These are phyloP conservation scores for Oligia fasciuncula DNA, from an alignment of 2,888 invertebrate genomes.

Conservation along the genomic window DNA sequence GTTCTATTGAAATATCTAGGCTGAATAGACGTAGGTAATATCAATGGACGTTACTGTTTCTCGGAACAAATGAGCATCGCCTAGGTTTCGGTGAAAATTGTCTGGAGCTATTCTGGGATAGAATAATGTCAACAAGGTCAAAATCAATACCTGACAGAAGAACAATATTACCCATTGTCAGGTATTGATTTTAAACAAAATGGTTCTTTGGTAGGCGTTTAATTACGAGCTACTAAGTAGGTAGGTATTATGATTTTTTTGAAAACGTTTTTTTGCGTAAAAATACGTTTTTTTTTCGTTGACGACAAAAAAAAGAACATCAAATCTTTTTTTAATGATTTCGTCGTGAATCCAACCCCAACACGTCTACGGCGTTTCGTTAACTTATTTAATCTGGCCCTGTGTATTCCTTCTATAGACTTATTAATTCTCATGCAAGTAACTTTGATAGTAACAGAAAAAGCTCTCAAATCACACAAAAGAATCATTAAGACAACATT, in stretches of 20 bases:
- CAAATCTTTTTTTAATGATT: neutral
- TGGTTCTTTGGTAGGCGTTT: neutral
- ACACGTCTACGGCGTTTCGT: neutral
- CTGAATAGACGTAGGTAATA: slow-evolving; percentile 12
- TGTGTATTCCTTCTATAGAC: neutral
- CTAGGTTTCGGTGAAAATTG: slow-evolving; percentile 4
- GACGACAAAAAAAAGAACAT: neutral
- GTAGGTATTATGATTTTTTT: neutral
- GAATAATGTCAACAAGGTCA: neutral
- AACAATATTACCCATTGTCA: neutral
- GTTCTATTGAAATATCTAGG: slow-evolving; percentile 37
- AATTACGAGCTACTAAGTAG: neutral
- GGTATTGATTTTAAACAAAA: neutral
- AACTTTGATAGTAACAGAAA: neutral
- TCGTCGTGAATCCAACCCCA: neutral
- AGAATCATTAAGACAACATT: neutral
- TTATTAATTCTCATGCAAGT: neutral
- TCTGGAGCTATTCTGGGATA: slow-evolving; percentile 8
- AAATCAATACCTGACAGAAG: no score
- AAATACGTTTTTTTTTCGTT: neutral
- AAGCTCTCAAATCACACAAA: neutral
- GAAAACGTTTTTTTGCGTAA: neutral
- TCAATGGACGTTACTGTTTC: slow-evolving; percentile 11
- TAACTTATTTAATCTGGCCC: neutral
- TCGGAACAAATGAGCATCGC: slow-evolving; percentile 9